phyloP scores from a whole-genome alignment of 2,888 invertebrate species.

The Eristalis pertinax region DNA sequence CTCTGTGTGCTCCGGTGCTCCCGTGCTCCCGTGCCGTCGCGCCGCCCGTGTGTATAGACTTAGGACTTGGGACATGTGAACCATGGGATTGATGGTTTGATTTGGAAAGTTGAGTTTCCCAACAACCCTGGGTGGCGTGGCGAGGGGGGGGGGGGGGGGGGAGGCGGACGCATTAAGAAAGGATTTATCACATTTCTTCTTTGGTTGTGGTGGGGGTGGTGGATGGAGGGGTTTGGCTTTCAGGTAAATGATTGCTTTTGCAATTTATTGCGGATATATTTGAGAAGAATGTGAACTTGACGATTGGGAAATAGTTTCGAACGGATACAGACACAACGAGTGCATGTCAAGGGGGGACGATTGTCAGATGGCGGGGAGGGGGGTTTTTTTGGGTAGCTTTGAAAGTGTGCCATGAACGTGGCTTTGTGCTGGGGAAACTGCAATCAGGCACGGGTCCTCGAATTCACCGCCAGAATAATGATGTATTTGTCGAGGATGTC shows the following conservation, averaged over 20 bases:
- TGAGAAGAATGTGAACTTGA: constrained; percentile 9
- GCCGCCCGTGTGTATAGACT: constrained; percentile 26
- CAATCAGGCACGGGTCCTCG: background rate
- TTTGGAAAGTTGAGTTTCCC: constrained; percentile 59
- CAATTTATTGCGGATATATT: constrained; percentile 42
- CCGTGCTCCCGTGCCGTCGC: too few relatives aligned
- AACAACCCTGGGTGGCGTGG: too few relatives aligned
- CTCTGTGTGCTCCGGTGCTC: background rate
- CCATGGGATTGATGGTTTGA: constrained; percentile 67
- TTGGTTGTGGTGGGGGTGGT: background rate
- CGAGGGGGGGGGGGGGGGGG: too few relatives aligned
- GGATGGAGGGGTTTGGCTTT: background rate
- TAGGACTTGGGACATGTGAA: constrained; percentile 24
- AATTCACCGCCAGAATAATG: background rate
- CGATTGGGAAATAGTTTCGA: background rate
- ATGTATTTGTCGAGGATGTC: background rate
- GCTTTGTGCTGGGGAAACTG: background rate
- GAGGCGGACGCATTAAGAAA: constrained; percentile 48
- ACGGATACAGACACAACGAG: background rate
- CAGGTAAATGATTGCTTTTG: constrained; percentile 56
- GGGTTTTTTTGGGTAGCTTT: too few relatives aligned
- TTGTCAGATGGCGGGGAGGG: background rate
- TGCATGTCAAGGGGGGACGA: background rate
- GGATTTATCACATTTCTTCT: constrained; percentile 59
- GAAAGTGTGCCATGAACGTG: background rate